A percentile compares a stretch with the other conserved stretches of the same genome.
Conservation (phyloP, 2,113 vertebrate species). For the Bubo bubo region DNA sequence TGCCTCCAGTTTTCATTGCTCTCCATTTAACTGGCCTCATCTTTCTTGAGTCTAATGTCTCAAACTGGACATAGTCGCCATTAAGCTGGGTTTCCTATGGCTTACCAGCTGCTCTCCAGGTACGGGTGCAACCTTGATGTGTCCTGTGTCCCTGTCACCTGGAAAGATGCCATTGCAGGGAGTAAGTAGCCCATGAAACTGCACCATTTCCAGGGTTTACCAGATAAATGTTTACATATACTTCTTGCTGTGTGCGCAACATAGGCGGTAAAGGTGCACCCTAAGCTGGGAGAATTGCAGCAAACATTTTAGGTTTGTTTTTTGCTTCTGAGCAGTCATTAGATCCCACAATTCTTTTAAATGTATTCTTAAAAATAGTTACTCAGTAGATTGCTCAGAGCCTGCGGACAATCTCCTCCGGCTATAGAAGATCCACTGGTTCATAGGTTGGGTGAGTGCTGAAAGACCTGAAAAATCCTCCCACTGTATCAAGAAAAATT, state of each 20-base stretch:
- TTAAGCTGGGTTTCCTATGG: background rate
- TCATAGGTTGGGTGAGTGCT: background rate
- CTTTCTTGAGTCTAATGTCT: background rate
- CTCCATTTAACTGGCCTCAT: accelerated
- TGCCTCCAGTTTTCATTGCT: background rate
- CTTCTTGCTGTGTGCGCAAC: background rate
- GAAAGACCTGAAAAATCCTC: background rate
- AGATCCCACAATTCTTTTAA: background rate
- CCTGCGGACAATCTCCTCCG: background rate
- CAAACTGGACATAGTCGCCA: background rate
- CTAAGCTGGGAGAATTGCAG: background rate
- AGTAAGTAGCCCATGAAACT: background rate
- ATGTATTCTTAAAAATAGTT: background rate
- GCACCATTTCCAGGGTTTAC: accelerated
- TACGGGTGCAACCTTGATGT: background rate
- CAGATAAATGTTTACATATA: accelerated
- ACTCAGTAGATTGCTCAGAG: background rate
- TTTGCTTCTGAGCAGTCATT: background rate
- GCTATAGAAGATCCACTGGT: background rate
- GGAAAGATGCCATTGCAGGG: background rate
- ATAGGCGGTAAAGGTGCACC: background rate
- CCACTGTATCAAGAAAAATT: background rate
- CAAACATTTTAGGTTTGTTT: background rate
- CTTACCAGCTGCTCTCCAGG: background rate
- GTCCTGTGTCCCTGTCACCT: background rate